Base-by-base conservation (phyloP, 2,113 vertebrate species). In the Xerus inauris region DNA sequence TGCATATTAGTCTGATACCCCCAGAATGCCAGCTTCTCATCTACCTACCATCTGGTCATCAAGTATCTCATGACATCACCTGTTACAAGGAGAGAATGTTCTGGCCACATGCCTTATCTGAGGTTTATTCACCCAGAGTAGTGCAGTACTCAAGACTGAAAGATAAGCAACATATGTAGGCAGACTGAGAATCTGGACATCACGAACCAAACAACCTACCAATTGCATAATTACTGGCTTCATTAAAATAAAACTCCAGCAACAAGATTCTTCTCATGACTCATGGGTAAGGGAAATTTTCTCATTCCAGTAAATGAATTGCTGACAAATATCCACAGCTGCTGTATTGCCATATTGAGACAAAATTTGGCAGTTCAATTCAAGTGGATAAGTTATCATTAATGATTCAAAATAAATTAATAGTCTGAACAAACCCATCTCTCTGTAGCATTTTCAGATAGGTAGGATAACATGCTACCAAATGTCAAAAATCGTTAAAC, bases 241-340 rank as follows among this genome's bases (percentile, higher is more conserved):
- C 76, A 76, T 90, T 85, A 76, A 96, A 95, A 87, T 95, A 96
- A 97, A 97, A 96, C 71, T 79, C 69, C 93, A 92, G 57, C 91
- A 90, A 92, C 89, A 94, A 94, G 28, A 77, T 72, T 91, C 92
- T 96, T 72, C 54, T 57, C 54, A 90, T 77, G 92, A 94, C 59
- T 97, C 90, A 84, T 35, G 95, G 64, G 42, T n/a, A 73, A 59
- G 97, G 95, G 95, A 72, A 95, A 96, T 94, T 96, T 97, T 97
- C 87, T 92, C 81, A 77, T 97, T 97, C 96, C 95, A 49, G 88
- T 96, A 97, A 98, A 85, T 57, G 77, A 91, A 87, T 87, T 81
- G 42, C 94, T 95, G 67, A 94, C 75, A 96, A 38, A 93, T 40
- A 87, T 38, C 26, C 73, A 87, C 92, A 96, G 96, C 93, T 96